Evolutionary conservation across 2,888 invertebrate species (phyloP).

Genomic region (Acanthosepion lycidas): DNA sequence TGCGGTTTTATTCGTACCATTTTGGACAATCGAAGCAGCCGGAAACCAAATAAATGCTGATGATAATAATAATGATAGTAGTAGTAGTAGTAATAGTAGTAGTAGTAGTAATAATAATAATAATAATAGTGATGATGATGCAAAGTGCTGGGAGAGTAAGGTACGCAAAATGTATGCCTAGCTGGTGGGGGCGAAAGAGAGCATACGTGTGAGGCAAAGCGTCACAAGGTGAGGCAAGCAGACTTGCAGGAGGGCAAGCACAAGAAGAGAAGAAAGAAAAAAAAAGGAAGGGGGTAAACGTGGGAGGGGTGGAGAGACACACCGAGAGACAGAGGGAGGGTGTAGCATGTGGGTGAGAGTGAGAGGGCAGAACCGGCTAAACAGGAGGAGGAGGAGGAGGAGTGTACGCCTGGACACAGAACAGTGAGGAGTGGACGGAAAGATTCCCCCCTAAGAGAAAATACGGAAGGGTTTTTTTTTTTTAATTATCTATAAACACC

Average conservation of each 20-base stretch:
- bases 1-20: too few relatives aligned
- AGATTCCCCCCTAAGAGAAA: conserved; percentile 33
- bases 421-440: conserved; percentile 20
- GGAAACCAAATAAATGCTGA: neutral
- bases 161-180: neutral
- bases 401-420: conserved; percentile 33
- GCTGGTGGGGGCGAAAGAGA: neutral
- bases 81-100: too few relatives aligned
- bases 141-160: neutral
- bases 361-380: conserved; percentile 14
- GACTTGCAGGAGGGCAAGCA: neutral
- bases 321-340: neutral
- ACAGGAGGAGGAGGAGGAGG: conserved; percentile 16
- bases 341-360: neutral
- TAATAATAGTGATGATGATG: too few relatives aligned
- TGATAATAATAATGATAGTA: neutral
- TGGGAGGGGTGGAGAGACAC: neutral
- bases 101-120: too few relatives aligned
- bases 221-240: neutral
- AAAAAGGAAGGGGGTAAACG: neutral
- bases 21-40: too few relatives aligned
- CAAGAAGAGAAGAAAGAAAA: neutral
- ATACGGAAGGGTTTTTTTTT: neutral
- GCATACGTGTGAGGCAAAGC: conserved; percentile 16
- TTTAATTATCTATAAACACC: neutral